phyloP scores from a whole-genome alignment of 2,797 vertebrate species.

The Acanthurus tractus region DNA sequence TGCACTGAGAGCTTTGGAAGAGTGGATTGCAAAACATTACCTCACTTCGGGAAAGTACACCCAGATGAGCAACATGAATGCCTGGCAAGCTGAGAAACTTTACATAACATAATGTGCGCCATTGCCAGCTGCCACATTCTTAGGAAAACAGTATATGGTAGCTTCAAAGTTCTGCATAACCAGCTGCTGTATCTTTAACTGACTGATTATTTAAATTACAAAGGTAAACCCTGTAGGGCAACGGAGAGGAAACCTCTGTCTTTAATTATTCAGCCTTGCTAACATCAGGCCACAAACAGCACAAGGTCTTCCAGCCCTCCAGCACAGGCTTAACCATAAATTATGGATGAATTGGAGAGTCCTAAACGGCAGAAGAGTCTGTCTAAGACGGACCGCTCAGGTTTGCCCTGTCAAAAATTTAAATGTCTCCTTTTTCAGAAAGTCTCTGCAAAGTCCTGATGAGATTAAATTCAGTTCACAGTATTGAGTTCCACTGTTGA shows the following conservation, averaged over 20 bases:
- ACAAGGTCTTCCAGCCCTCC: constrained; percentile 19
- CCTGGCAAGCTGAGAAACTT: constrained; percentile 37
- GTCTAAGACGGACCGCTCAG: neutral
- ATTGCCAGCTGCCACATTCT: constrained; percentile 31
- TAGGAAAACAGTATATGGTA: neutral
- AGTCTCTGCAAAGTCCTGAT: neutral
- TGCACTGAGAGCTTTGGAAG: constrained; percentile 37
- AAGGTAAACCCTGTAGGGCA: constrained; percentile 18
- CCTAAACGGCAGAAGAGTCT: neutral
- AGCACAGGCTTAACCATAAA: constrained; percentile 35
- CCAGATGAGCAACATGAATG: constrained; percentile 56
- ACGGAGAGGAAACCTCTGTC: constrained; percentile 37
- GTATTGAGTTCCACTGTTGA: neutral
- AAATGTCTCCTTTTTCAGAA: neutral
- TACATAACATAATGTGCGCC: constrained; percentile 33
- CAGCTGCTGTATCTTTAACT: constrained; percentile 28
- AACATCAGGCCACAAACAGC: constrained; percentile 44
- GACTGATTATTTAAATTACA: constrained; percentile 35
- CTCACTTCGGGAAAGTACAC: constrained; percentile 53
- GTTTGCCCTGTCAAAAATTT: constrained; percentile 16
- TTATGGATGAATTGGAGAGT: constrained; percentile 47
- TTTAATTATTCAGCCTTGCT: constrained; percentile 67
- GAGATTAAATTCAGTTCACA: neutral
- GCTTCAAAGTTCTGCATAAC: constrained; percentile 4
- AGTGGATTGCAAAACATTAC: constrained; percentile 55